Percentiles rank a stretch among this genome's conserved stretches.
Conservation (phyloP, 1,140 invertebrate genomes). For the Latrodectus geometricus region DNA sequence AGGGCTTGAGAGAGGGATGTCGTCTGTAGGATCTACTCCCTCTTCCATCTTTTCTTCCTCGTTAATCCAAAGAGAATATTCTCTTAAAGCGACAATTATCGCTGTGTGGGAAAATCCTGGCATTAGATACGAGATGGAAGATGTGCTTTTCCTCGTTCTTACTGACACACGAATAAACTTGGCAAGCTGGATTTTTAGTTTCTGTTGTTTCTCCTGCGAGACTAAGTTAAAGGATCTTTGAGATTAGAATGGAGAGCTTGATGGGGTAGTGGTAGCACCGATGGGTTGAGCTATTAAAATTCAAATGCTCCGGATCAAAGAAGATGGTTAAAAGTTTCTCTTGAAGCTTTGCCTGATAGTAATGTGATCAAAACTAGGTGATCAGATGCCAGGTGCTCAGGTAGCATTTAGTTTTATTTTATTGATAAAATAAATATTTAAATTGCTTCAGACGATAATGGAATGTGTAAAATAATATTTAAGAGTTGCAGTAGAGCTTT, state of each 20-base stretch:
- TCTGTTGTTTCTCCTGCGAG: conserved; percentile 23
- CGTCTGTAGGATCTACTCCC: not conserved
- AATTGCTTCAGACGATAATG: no score
- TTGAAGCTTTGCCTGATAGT: not conserved
- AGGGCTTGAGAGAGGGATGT: not conserved
- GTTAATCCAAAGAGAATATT: conserved; percentile 49
- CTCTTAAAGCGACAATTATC: conserved; percentile 50
- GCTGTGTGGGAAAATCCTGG: conserved; percentile 50
- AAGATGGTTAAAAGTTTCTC: not conserved
- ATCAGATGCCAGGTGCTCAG: no score
- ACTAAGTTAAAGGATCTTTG: conserved; percentile 52
- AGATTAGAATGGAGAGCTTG: conserved; percentile 13
- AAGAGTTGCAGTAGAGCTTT: no score
- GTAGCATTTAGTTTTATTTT: no score
- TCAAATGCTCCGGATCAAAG: not conserved
- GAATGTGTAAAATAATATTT: no score
- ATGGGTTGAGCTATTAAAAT: conserved; percentile 22
- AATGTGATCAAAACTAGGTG: no score
- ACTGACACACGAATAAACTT: conserved; percentile 15
- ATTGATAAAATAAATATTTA: no score
- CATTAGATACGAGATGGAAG: conserved; percentile 26
- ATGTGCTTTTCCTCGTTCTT: not conserved
- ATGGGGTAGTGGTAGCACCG: not conserved
- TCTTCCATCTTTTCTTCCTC: not conserved
- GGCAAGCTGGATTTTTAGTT: conserved; percentile 49